Evolutionary conservation across 2,113 vertebrate genomes (phyloP), one percentile per base, ranked within the genome.

Genomic region (Stegastes partitus): DNA sequence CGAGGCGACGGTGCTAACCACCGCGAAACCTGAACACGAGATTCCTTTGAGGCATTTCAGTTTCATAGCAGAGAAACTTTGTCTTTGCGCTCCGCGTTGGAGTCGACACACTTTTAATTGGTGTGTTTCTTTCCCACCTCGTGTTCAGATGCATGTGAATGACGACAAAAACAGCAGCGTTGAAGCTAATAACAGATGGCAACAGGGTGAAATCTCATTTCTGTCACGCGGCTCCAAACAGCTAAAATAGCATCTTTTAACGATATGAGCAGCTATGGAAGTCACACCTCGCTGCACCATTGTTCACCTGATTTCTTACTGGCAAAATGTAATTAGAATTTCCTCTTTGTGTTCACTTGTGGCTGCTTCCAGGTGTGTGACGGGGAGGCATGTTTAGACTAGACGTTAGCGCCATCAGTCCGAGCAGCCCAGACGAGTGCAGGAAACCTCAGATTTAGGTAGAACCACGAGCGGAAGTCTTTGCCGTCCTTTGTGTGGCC

Each of bases 231-330:
- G 78, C 81, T 54, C 42, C 77, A 70, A 51, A 56, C 28, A 10
- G 70, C 31, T 56, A 34, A 34, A 34, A 34, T 2, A 9, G 2
- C 31, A 83, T 71, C 11, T 61, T 73, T 65, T 79, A 31, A 4
- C 73, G 64, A 86, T 61, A 72, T 81, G 81, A 75, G n/a, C n/a
- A 65, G 83, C 72, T 79, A 57, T 5, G 67, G 66, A 11, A 74
- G 50, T 54, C 66, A 62, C 55, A 3, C 22, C 75, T 58, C 73
- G 10, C 59, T 18, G 45, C 51, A 61, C n/a, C 57, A 45, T 23
- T n/a, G n/a, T n/a, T 65, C 23, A 49, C 49, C 11, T 58, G 55
- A 66, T 69, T 77, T 42, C 64, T 49, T 42, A 70, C 68, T 28
- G 42, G 26, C n/a, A 61, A 37, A 50, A 63, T 68, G 21, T 74